Evolutionary conservation across 2,113 vertebrate species (phyloP).

Genomic region (Toxotes chatareus): DNA sequence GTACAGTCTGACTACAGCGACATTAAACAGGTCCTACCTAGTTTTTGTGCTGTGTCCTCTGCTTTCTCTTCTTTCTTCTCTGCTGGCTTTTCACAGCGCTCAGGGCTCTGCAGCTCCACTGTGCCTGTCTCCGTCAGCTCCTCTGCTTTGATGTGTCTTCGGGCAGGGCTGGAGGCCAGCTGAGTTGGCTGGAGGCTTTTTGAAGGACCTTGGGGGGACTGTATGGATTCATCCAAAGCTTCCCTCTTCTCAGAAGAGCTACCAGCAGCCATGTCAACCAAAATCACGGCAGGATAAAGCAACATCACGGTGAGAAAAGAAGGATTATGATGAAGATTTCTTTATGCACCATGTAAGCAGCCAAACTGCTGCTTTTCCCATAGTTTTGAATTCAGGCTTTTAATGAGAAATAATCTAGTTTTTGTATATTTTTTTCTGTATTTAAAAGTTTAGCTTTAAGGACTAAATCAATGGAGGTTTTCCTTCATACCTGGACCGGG

Average conservation of each 20-base stretch:
- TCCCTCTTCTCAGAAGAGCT: constrained; percentile 57
- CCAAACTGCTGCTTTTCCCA: no score
- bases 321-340: neutral
- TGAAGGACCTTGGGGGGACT: neutral
- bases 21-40: constrained; percentile 34
- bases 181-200: neutral
- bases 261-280: neutral
- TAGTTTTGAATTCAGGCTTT: no score
- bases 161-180: neutral
- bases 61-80: neutral
- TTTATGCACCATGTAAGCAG: neutral
- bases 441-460: no score
- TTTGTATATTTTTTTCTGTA: no score
- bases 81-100: neutral
- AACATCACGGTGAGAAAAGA: neutral
- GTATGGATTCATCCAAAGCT: constrained; percentile 13
- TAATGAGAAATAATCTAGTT: no score
- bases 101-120: neutral
- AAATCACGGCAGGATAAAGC: neutral
- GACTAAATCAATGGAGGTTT: neutral
- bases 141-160: neutral
- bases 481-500: constrained; percentile 42
- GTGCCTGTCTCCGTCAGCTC: neutral
- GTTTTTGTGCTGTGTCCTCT: constrained; percentile 3
- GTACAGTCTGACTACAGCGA: no score